These are phyloP conservation scores for Acheta domesticus DNA, from an alignment of 2,888 invertebrate species.

Conservation along the genomic window DNA sequence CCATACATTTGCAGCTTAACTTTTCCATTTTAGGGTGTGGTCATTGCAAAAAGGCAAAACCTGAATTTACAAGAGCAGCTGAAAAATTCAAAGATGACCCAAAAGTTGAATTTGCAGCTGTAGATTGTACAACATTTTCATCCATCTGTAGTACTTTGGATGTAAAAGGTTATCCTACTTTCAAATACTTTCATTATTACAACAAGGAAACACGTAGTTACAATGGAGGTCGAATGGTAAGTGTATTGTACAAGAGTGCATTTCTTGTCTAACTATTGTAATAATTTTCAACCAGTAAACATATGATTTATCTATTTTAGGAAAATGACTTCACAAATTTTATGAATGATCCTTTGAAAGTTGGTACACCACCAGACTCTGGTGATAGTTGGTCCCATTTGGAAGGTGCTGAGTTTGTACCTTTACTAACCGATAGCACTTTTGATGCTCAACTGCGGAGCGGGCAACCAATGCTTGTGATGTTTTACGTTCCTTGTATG, in stretches of 20 bases:
- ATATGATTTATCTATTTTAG: constrained; percentile 45
- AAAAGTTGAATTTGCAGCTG: constrained; percentile 74
- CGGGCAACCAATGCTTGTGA: constrained; percentile 62
- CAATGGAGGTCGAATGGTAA: constrained; percentile 69
- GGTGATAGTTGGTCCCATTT: constrained; percentile 47
- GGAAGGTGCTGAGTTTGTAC: constrained; percentile 51
- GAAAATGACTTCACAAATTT: constrained; percentile 64
- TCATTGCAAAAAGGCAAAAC: constrained; percentile 84
- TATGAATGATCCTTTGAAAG: constrained; percentile 52
- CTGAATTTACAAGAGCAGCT: constrained; percentile 74
- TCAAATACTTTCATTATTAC: constrained; percentile 80
- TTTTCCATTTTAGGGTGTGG: constrained; percentile 73
- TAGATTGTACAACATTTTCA: constrained; percentile 70
- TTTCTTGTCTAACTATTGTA: too few relatives aligned
- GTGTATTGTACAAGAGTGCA: constrained; percentile 33
- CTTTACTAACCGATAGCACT: constrained; percentile 56
- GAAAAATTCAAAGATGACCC: constrained; percentile 70
- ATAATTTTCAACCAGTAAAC: not conserved
- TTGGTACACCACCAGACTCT: constrained; percentile 25
- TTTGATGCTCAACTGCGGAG: constrained; percentile 59
- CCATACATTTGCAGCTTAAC: not conserved
- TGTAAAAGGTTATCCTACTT: constrained; percentile 80
- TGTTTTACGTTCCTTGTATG: constrained; percentile 76
- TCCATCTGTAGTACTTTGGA: constrained; percentile 66
- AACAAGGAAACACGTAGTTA: constrained; percentile 66